These are phyloP conservation scores for Drosophila siamana DNA, from an alignment of 2,888 invertebrate genomes.

Conservation along the genomic window DNA sequence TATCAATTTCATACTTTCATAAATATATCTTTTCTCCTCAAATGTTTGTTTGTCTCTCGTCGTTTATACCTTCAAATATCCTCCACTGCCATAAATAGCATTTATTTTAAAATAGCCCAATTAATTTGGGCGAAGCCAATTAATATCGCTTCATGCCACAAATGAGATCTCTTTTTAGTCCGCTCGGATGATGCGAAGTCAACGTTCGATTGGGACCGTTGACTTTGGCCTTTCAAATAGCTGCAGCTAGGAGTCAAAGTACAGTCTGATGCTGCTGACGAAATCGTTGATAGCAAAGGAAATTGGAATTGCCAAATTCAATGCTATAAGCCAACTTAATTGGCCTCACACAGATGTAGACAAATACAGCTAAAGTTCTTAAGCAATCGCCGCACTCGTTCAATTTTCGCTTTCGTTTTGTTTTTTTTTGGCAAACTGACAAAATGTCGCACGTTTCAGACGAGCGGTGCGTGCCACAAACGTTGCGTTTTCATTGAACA, in stretches of 20 bases:
- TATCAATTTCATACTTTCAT: neutral
- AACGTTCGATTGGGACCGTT: constrained; percentile 53
- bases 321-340: constrained; percentile 13
- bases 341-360: constrained; percentile 38
- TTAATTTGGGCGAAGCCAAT: neutral
- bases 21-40: neutral
- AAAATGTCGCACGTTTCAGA: constrained; percentile 47
- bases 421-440: constrained; percentile 60
- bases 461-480: constrained; percentile 20
- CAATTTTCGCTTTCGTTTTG: constrained; percentile 2
- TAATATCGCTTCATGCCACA: neutral
- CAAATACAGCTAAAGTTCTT: constrained; percentile 29
- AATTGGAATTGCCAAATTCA: constrained; percentile 6
- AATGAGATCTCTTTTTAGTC: constrained; percentile 7
- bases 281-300: constrained; percentile 7
- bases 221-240: constrained; percentile 66
- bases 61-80: no score
- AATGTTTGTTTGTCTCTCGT: no score
- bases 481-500: constrained; percentile 34
- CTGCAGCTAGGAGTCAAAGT: constrained; percentile 28
- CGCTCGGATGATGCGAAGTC: constrained; percentile 32
- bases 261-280: constrained; percentile 31
- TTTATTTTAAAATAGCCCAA: neutral
- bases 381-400: constrained; percentile 19
- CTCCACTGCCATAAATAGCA: neutral